Percentiles rank a stretch among this genome's conserved stretches.
Evolutionary conservation across 2,888 invertebrate genomes (phyloP).

Genomic region (Aphidoletes aphidimyza): DNA sequence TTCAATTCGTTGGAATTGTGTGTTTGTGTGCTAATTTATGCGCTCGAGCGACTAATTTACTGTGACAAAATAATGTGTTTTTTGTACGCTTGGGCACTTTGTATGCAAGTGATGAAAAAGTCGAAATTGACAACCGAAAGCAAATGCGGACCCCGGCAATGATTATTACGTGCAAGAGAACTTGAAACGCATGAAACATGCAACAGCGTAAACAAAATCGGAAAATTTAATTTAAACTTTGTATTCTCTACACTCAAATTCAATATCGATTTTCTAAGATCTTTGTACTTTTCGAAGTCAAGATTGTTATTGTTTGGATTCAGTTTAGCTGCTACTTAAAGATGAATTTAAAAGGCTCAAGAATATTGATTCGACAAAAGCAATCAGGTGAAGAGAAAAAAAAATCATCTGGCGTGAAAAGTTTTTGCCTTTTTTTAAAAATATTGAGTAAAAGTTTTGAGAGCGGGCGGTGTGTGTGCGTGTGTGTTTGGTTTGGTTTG

Average conservation of each 20-base stretch:
- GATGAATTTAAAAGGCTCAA: neutral
- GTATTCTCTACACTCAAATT: neutral
- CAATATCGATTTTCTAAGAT: too few species aligned
- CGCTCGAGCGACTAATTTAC: slow-evolving; percentile 20
- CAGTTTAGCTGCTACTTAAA: neutral
- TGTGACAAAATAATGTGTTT: slow-evolving; percentile 29
- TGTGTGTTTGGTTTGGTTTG: neutral
- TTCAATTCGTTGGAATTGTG: neutral
- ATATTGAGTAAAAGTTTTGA: neutral
- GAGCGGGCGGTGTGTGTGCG: neutral
- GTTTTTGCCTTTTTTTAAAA: neutral
- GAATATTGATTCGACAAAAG: neutral
- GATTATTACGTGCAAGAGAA: neutral
- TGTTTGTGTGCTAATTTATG: slow-evolving; percentile 31
- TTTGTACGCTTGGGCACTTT: neutral
- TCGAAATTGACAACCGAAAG: neutral
- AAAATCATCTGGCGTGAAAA: neutral
- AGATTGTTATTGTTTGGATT: neutral
- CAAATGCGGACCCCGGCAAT: neutral
- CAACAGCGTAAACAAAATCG: neutral
- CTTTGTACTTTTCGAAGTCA: neutral
- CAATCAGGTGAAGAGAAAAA: neutral
- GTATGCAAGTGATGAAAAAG: neutral
- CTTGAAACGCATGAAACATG: neutral
- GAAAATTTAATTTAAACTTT: slow-evolving; percentile 29